Conservation (phyloP, 2,113 vertebrate genomes). For the Mobula hypostoma region DNA sequence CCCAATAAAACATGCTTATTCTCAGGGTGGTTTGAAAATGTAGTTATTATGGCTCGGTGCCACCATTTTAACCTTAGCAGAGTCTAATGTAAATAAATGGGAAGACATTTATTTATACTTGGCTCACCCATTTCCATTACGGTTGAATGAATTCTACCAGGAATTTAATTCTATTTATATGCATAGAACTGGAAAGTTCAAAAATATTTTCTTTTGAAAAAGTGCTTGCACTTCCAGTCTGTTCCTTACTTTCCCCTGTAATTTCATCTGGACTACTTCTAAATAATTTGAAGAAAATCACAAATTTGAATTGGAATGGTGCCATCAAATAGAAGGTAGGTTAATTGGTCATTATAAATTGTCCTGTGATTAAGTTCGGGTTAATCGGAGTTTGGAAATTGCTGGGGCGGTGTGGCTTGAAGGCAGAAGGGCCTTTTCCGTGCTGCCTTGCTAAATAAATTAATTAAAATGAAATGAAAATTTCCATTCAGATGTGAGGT, state of each 20-base stretch:
- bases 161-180: neutral
- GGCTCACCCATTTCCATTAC: too few species aligned
- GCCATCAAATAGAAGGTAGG: neutral
- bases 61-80: neutral
- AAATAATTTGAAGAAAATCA: neutral
- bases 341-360: too few species aligned
- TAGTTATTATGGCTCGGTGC: neutral
- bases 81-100: neutral
- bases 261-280: neutral
- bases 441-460: too few species aligned
- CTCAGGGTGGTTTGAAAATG: neutral
- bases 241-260: neutral
- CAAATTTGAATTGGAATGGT: neutral
- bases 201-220: neutral
- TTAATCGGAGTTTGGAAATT: too few species aligned
- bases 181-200: neutral
- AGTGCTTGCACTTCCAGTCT: neutral
- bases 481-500: neutral
- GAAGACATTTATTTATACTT: neutral
- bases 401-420: too few species aligned
- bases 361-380: too few species aligned
- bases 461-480: too few species aligned
- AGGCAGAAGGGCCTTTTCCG: too few species aligned
- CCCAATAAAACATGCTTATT: neutral
- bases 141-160: neutral